Evolutionary conservation across 2,888 invertebrate genomes (phyloP).

Genomic region (Cordylochernes scorpioides): DNA sequence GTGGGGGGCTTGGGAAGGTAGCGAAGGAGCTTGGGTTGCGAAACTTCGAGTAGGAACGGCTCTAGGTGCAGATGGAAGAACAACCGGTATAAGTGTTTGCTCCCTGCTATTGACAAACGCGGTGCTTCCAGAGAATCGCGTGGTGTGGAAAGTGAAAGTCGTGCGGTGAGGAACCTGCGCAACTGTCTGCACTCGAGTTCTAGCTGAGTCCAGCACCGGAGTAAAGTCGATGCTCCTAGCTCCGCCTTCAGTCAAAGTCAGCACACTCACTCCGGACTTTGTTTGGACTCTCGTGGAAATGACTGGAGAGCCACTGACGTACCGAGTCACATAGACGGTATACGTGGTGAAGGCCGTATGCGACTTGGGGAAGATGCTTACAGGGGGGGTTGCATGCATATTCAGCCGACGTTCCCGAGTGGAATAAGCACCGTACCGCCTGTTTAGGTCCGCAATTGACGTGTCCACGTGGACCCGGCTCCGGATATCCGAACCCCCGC

Average conservation of each 20-base stretch:
- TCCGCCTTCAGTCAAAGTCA: slow-evolving; percentile 1
- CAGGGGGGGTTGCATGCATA: neutral
- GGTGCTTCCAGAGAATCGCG: slow-evolving; percentile 10
- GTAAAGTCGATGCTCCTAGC: slow-evolving; percentile 4
- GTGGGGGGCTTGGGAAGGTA: too few species aligned
- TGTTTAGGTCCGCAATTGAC: neutral
- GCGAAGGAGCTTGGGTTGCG: too few species aligned
- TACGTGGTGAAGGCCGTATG: slow-evolving; percentile 46
- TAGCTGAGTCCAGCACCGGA: neutral
- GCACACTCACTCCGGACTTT: slow-evolving; percentile 35
- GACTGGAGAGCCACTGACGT: slow-evolving; percentile 52
- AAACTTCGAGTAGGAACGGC: too few species aligned
- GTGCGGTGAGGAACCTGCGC: slow-evolving; percentile 18
- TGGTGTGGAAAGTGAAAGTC: slow-evolving; percentile 17
- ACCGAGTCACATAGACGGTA: slow-evolving; percentile 73
- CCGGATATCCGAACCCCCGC: slow-evolving; percentile 37
- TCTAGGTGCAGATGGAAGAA: too few species aligned
- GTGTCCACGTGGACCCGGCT: slow-evolving; percentile 8
- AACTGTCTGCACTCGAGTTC: neutral
- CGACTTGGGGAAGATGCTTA: too few species aligned
- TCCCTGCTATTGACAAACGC: slow-evolving; percentile 12
- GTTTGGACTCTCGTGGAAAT: slow-evolving; percentile 67
- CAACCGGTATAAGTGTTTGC: too few species aligned
- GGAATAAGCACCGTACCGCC: neutral
- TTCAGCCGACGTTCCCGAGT: neutral